These are phyloP conservation scores for Colistium nudipinnis DNA, from an alignment of 2,113 vertebrate genomes.

Conservation along the genomic window DNA sequence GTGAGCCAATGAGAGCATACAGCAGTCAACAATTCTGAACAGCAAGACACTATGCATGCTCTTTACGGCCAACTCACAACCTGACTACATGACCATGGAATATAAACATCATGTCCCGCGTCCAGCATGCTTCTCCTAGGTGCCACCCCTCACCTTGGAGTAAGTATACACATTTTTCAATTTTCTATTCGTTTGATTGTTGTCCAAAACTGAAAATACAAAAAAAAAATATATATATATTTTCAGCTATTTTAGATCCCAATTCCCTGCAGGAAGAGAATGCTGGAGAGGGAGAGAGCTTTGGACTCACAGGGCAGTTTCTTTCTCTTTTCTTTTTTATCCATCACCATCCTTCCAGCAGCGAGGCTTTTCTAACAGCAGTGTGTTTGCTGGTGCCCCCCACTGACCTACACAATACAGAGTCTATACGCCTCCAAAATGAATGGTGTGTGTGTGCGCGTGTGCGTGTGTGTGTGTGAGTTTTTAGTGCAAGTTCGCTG, in stretches of 20 bases:
- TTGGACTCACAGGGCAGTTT: constrained; percentile 25
- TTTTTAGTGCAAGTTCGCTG: constrained; percentile 45
- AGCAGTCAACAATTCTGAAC: too few relatives aligned
- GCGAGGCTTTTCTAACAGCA: constrained; percentile 57
- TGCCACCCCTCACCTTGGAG: too few relatives aligned
- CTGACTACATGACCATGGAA: too few relatives aligned
- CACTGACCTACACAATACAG: constrained; percentile 53
- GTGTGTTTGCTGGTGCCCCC: constrained; percentile 58
- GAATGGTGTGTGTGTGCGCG: constrained; percentile 35
- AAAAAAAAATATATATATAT: too few relatives aligned
- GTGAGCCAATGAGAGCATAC: too few relatives aligned
- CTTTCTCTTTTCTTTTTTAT: constrained; percentile 16
- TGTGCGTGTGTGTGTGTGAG: constrained; percentile 25
- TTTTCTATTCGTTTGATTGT: too few relatives aligned
- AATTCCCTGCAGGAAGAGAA: background rate
- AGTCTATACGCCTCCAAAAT: constrained; percentile 41
- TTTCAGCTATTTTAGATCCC: background rate
- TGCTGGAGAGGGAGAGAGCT: background rate
- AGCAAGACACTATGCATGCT: too few relatives aligned
- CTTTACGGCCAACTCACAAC: too few relatives aligned
- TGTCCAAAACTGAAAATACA: too few relatives aligned
- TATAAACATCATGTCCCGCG: too few relatives aligned
- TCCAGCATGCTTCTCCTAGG: too few relatives aligned
- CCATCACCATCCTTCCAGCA: constrained; percentile 39
- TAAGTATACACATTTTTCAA: too few relatives aligned